phyloP scores from a whole-genome alignment of 2,113 vertebrate genomes.

The Mustela nigripes region DNA sequence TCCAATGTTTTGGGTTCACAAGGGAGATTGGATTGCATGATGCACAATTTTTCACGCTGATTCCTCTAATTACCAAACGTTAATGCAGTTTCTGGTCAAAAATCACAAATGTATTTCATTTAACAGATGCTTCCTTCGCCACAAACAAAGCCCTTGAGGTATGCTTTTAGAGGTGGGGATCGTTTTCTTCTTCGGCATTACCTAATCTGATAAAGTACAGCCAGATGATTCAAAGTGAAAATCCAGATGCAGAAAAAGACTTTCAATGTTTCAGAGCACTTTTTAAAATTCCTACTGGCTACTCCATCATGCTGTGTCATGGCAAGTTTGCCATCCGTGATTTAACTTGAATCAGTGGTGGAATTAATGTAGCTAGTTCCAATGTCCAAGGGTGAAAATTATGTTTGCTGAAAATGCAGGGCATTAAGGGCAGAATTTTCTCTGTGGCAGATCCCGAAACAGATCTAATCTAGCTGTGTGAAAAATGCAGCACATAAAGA shows the following conservation, averaged over 20 bases:
- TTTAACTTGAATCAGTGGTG: background rate
- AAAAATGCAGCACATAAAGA: background rate
- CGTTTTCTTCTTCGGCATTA: conserved; percentile 65
- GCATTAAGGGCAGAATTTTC: background rate
- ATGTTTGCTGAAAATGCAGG: background rate
- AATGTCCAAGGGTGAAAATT: background rate
- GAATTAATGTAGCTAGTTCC: background rate
- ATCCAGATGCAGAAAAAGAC: conserved; percentile 62
- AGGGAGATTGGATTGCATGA: conserved; percentile 35
- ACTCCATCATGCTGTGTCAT: background rate
- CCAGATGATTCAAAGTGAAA: conserved; percentile 75
- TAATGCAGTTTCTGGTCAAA: conserved; percentile 70
- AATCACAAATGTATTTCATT: conserved; percentile 75
- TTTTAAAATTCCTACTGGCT: background rate
- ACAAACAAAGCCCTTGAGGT: conserved; percentile 73
- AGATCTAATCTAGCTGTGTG: background rate
- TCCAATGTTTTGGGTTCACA: conserved; percentile 56
- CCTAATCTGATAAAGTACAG: conserved; percentile 80
- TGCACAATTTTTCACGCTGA: conserved; percentile 63
- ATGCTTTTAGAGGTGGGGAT: conserved; percentile 68
- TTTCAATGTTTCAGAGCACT: conserved; percentile 54
- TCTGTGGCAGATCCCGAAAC: background rate
- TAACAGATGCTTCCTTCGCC: conserved; percentile 70
- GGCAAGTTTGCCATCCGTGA: background rate
- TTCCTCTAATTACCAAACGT: conserved; percentile 73